Evolutionary conservation across 2,888 invertebrate species (phyloP).

Genomic region (Acleris cristana): DNA sequence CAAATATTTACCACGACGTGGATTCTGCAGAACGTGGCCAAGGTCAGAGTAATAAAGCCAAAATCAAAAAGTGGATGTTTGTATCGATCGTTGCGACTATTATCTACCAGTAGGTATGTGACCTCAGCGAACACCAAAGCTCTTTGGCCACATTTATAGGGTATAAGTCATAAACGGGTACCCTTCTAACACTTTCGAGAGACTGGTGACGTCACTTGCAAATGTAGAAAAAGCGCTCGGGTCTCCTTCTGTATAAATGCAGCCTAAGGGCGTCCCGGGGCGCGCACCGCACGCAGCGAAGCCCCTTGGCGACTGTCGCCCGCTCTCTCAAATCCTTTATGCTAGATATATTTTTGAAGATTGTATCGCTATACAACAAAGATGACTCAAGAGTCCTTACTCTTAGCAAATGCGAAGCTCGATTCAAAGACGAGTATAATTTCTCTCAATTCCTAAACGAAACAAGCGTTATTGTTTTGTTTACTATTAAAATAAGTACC

Average conservation of each 20-base stretch:
- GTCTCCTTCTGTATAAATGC: background rate
- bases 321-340: constrained; percentile 26
- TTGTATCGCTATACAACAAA: constrained; percentile 20
- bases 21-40: constrained; percentile 18
- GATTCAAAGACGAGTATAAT: no score
- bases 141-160: constrained; percentile 5
- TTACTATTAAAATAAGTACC: no score
- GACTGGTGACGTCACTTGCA: background rate
- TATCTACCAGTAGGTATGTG: constrained; percentile 38
- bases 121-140: constrained; percentile 34
- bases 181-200: background rate
- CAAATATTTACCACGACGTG: constrained; percentile 2
- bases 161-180: constrained; percentile 6
- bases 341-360: constrained; percentile 32
- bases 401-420: no score
- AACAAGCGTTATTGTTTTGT: no score
- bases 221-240: background rate
- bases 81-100: constrained; percentile 61
- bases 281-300: constrained; percentile 31
- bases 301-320: constrained; percentile 26
- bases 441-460: no score
- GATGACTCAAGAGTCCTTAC: constrained; percentile 9
- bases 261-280: constrained; percentile 23
- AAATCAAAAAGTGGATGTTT: constrained; percentile 45
- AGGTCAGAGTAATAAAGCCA: constrained; percentile 40